phyloP scores from a whole-genome alignment of 2,888 invertebrate genomes.

The Melikaiella ostensackeni region DNA sequence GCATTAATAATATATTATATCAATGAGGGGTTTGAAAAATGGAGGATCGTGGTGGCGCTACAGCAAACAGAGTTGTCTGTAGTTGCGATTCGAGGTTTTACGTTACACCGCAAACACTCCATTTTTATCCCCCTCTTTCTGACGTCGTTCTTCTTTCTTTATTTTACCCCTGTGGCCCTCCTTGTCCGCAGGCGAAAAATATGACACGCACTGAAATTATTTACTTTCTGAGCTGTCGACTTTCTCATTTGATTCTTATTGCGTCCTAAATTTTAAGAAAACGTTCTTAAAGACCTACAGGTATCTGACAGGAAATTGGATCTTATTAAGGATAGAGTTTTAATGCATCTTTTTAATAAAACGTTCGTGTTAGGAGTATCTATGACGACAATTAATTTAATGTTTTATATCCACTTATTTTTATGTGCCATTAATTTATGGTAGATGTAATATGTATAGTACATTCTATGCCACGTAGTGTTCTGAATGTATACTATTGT shows the following conservation, averaged over 20 bases:
- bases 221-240: constrained; percentile 41
- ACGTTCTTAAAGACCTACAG: background rate
- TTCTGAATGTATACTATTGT: background rate
- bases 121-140: constrained; percentile 51
- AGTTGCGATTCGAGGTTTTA: constrained; percentile 65
- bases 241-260: constrained; percentile 2
- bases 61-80: constrained; percentile 63
- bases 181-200: constrained; percentile 52
- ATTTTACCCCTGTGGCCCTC: constrained; percentile 48
- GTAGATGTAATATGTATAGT: background rate
- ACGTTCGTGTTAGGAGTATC: background rate
- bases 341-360: background rate
- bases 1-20: constrained; percentile 73
- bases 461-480: background rate
- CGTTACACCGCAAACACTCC: constrained; percentile 74
- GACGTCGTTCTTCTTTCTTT: constrained; percentile 51
- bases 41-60: constrained; percentile 53
- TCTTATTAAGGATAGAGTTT: too few species aligned
- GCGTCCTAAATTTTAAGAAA: background rate
- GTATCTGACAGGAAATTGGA: too few species aligned
- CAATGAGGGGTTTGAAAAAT: constrained; percentile 65
- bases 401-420: too few species aligned
- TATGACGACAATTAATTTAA: too few species aligned
- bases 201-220: constrained; percentile 51
- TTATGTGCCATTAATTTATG: background rate